Conservation (phyloP, 2,797 vertebrate genomes). For the Eospalax fontanierii region DNA sequence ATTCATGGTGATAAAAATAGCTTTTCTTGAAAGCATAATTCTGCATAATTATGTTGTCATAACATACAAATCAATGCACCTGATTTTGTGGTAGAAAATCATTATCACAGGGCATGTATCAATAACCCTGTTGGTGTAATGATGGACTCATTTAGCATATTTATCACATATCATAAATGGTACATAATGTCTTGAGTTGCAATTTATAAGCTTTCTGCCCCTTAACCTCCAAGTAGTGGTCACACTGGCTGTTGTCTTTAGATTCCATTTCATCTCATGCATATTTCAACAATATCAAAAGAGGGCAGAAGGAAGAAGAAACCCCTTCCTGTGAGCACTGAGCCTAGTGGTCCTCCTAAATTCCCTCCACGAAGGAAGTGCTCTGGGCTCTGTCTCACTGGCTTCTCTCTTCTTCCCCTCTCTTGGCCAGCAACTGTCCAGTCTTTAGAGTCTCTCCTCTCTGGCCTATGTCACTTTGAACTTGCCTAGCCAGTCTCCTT, state of each 20-base stretch:
- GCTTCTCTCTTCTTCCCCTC: rapidly evolving
- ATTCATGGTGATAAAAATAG: neutral
- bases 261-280: neutral
- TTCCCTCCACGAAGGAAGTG: rapidly evolving
- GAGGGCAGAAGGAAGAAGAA: neutral
- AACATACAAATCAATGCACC: neutral
- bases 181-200: neutral
- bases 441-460: neutral
- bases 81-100: slow-evolving; percentile 21
- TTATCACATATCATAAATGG: neutral
- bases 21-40: neutral
- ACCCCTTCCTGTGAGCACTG: too few species aligned
- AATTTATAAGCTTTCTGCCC: neutral
- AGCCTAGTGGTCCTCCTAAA: rapidly evolving
- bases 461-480: neutral
- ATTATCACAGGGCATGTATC: neutral
- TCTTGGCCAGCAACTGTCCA: neutral
- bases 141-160: neutral
- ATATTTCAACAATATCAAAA: neutral
- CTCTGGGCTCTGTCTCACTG: neutral
- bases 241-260: neutral
- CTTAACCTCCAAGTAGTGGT: neutral
- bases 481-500: neutral
- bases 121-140: neutral
- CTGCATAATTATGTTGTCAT: neutral